Evolutionary conservation across 2,888 invertebrate genomes (phyloP).

Genomic region (Scaptomyza parva): DNA sequence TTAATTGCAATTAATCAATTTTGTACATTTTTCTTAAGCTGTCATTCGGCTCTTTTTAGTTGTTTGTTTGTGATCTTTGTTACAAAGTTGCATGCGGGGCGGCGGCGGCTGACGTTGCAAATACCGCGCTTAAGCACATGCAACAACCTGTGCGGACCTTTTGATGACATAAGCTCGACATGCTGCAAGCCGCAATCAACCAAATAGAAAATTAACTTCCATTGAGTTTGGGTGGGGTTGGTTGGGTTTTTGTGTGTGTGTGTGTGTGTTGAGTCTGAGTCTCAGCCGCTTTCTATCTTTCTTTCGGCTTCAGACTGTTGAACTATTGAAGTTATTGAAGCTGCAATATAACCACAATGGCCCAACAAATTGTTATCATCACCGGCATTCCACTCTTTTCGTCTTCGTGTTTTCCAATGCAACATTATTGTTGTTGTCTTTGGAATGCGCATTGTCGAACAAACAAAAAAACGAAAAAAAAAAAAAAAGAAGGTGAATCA

Average conservation of each 20-base stretch:
- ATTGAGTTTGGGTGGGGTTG: constrained; percentile 15
- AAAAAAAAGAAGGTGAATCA: constrained; percentile 1
- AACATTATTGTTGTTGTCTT: background rate
- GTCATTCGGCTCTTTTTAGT: constrained; percentile 5
- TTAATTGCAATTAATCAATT: constrained; percentile 69
- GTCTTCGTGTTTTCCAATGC: too few species aligned
- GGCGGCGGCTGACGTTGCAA: constrained; percentile 33
- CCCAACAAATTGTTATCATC: constrained; percentile 27
- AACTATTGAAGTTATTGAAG: constrained; percentile 34
- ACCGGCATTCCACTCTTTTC: constrained; percentile 1
- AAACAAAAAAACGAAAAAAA: background rate
- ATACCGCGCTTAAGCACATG: constrained; percentile 29
- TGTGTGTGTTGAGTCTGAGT: too few species aligned
- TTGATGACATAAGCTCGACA: constrained; percentile 28
- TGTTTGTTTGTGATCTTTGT: constrained; percentile 45
- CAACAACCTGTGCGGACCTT: constrained; percentile 22
- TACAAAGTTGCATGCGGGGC: constrained; percentile 46
- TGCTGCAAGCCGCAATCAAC: constrained; percentile 26
- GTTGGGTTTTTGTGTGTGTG: background rate
- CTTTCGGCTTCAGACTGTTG: constrained; percentile 14
- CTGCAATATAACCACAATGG: constrained; percentile 18
- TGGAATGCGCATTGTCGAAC: constrained; percentile 15
- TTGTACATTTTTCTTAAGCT: constrained; percentile 10
- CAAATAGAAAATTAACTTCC: constrained; percentile 42
- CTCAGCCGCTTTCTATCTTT: constrained; percentile 36